Evolutionary conservation across 2,888 invertebrate genomes (phyloP), one percentile per base, ranked within the genome.

Genomic region (Tanypteryx hageni): DNA sequence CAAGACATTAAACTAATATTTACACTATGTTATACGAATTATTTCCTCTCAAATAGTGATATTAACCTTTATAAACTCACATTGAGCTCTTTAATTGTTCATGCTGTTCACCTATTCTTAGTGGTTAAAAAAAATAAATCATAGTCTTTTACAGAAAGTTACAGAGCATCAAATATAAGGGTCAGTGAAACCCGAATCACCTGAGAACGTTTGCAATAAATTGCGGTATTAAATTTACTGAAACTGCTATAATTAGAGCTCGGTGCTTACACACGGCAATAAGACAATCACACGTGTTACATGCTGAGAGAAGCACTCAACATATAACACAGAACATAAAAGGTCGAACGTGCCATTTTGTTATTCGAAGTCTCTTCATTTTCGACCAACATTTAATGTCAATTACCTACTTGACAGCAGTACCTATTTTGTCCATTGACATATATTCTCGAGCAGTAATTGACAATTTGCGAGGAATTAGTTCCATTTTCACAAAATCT

Each of bases 291-390:
- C 16, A 13, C 13, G 14, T 22, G 44, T 56, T 18, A 57, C 57
- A 18, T 44, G 61, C 89, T 59, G 89, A 18, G 22, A 16, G 22
- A 18, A 31, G 31, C 64, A 44, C 64, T 89, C 27, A 64, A 64
- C 64, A 64, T 59, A 61, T 16, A 61, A 27, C 86, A 61, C n/a
- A 16, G n/a, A 89, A 89, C 56, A 89, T 44, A 44, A 22, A 86
- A 68, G 86, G n/a, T 44, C 89, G 27, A 89, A 89, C 89, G 89
- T 89, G 89, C 89, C 89, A 89, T 89, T 64, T 89, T 89, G 89
- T 89, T 89, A 64, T 89, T 68, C 68, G 64, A 89, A 89, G 89
- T 64, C 64, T 89, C 64, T 89, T 89, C 16, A 64, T 56, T 68
- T 18, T 68, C 59, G 64, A 86, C 27, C 89, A 44, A 68, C 18